Conservation (phyloP, 2,797 vertebrate species). For the Philypnodon macrostomus region DNA sequence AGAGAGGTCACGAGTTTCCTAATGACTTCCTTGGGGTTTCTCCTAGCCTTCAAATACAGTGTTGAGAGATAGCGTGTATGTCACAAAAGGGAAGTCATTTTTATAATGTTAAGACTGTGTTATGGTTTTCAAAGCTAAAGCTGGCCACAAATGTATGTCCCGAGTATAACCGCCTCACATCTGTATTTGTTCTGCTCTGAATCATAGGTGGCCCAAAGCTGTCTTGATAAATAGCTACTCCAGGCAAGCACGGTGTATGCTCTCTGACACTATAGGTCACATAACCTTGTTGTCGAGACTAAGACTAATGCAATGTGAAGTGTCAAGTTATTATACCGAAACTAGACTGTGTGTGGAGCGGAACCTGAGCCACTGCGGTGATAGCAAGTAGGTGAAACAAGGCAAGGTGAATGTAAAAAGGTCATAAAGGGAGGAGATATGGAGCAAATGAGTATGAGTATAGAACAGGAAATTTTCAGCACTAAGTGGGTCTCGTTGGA, state of each 20-base stretch:
- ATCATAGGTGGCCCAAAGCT: slow-evolving; percentile 80
- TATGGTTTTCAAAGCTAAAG: slow-evolving; percentile 46
- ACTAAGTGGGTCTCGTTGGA: slow-evolving; percentile 69
- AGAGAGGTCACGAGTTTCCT: slow-evolving; percentile 68
- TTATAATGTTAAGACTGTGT: slow-evolving; percentile 18
- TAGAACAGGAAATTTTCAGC: slow-evolving; percentile 51
- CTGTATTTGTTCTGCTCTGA: slow-evolving; percentile 78
- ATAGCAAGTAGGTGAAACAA: slow-evolving; percentile 72
- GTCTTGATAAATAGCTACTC: slow-evolving; percentile 84
- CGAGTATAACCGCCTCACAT: slow-evolving; percentile 62
- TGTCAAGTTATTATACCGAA: slow-evolving; percentile 83
- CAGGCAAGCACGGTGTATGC: slow-evolving; percentile 76
- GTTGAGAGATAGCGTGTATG: too few species aligned
- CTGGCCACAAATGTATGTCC: slow-evolving; percentile 68
- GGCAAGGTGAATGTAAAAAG: slow-evolving; percentile 79
- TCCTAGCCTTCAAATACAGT: neutral
- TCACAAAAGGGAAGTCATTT: too few species aligned
- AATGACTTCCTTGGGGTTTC: slow-evolving; percentile 67
- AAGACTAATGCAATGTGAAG: slow-evolving; percentile 83
- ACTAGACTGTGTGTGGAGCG: slow-evolving; percentile 72
- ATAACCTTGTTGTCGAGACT: slow-evolving; percentile 80
- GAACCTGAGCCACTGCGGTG: slow-evolving; percentile 67
- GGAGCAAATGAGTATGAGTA: slow-evolving; percentile 69
- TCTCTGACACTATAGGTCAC: slow-evolving; percentile 83
- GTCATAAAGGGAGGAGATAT: slow-evolving; percentile 69